Evolutionary conservation across 2,113 vertebrate species (phyloP), one percentile per base, ranked within the genome.

Genomic region (Sapayoa aenigma): DNA sequence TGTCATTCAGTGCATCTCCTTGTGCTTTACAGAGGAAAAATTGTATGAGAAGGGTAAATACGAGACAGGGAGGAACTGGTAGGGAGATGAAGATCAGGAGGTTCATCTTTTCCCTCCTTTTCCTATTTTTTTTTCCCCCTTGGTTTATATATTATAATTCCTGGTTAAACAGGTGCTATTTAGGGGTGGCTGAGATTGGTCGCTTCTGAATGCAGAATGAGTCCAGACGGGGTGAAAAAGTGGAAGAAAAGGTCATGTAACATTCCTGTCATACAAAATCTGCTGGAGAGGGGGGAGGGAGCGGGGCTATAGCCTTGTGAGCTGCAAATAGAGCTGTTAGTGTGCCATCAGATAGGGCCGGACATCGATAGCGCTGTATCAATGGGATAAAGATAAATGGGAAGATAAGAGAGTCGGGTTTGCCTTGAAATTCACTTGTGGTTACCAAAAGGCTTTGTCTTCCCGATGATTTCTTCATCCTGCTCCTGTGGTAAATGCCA

Each of bases 361-460:
- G 94, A 47, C 96, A 95, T 89, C 69, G 84, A 97, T 94, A 97
- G 95, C 78, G 71, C 90, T 65, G 71, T 94, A 96, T 93, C 96
- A 87, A 42, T 84, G 93, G 86, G 97, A 94, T 97, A 94, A 96
- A 93, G 96, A 93, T 95, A 90, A 94, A 97, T 94, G 97, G 75
- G 92, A 79, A 94, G 85, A 93, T 97, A 84, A 96, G 87, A 93
- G 97, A 97, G 86, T 20, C 24, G 41, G 62, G 60, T 67, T 96
- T 67, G 84, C 90, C 88, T 97, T 56, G 55, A 93, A 89, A 95
- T 96, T 96, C 95, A 80, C 97, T 97, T 72, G 93, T 7, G 83
- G 93, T 94, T 84, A 74, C 89, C 96, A 89, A 92, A 90, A 94
- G 93, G 69, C 41, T 87, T 86, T 84, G 91, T 91, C 91, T 90